A percentile compares a stretch with the other conserved stretches of the same genome.
Evolutionary conservation across 2,888 invertebrate species (phyloP).

Genomic region (Sinhomidia bicolor): DNA sequence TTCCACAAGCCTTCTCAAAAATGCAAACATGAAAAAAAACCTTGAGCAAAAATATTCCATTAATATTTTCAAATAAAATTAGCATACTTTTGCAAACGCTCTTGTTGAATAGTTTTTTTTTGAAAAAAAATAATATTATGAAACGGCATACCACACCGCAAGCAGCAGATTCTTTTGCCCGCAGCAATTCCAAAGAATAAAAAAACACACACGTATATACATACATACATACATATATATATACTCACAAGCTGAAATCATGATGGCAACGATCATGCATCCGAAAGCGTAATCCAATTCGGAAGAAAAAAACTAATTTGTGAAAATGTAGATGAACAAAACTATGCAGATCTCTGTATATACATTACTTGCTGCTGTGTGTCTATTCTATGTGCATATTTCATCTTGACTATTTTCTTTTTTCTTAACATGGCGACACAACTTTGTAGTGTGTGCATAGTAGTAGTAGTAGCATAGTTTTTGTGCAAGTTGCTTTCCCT

Average conservation of each 20-base stretch:
- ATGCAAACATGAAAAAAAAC: background rate
- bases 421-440: too few species aligned
- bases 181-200: background rate
- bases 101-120: too few species aligned
- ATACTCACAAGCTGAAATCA: too few species aligned
- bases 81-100: constrained; percentile 17
- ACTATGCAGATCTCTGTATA: background rate
- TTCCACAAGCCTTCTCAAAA: background rate
- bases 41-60: constrained; percentile 13
- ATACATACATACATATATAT: too few species aligned
- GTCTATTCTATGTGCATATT: too few species aligned
- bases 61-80: constrained; percentile 16
- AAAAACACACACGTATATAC: too few species aligned
- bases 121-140: too few species aligned
- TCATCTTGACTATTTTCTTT: too few species aligned
- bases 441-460: too few species aligned
- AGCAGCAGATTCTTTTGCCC: background rate
- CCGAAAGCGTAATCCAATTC: background rate
- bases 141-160: too few species aligned
- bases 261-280: constrained; percentile 2
- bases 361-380: background rate
- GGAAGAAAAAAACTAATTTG: constrained; percentile 32
- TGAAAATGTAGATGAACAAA: constrained; percentile 5
- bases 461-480: too few species aligned
- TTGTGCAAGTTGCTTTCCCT: too few species aligned